phyloP scores from a whole-genome alignment of 30 jellyfish, hydroid and myxozoan genomes.

The Hydractinia echinata region DNA sequence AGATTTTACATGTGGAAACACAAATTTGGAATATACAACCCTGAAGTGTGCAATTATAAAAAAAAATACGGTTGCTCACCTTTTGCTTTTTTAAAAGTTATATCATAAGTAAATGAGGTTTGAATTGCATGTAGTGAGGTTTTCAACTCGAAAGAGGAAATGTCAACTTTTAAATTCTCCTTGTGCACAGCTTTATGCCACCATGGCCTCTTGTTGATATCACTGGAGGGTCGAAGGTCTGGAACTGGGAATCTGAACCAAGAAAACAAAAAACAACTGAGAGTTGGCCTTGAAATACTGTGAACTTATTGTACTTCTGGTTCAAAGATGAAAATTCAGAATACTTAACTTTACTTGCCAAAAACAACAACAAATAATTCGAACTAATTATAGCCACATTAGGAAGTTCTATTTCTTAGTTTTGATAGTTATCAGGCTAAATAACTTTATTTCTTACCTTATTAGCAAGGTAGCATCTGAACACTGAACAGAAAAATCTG shows the following conservation, averaged over 20 bases:
- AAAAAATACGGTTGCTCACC: conserved; percentile 34
- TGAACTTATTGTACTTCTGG: too few species aligned
- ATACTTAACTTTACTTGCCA: too few species aligned
- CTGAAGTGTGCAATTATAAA: too few species aligned
- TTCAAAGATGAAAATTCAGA: too few species aligned
- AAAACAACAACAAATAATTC: too few species aligned
- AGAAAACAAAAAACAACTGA: not conserved
- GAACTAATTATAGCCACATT: too few species aligned
- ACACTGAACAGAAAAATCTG: conserved; percentile 55
- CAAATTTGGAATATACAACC: too few species aligned
- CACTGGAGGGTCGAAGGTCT: conserved; percentile 93
- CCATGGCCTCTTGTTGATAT: conserved; percentile 89
- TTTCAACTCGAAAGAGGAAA: conserved; percentile 54
- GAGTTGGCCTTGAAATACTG: not conserved
- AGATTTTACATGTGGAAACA: too few species aligned
- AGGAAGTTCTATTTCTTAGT: too few species aligned
- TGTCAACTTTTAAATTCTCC: conserved; percentile 41
- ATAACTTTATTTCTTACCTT: conserved; percentile 38
- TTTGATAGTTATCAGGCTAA: too few species aligned
- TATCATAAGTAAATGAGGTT: conserved; percentile 46
- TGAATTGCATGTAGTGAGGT: conserved; percentile 37
- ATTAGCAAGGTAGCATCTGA: conserved; percentile 41
- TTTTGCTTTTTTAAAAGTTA: conserved; percentile 65
- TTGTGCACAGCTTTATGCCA: conserved; percentile 82
- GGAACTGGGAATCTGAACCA: conserved; percentile 83